Base-by-base conservation (phyloP, 2,113 vertebrate genomes). In the Burhinus oedicnemus region DNA sequence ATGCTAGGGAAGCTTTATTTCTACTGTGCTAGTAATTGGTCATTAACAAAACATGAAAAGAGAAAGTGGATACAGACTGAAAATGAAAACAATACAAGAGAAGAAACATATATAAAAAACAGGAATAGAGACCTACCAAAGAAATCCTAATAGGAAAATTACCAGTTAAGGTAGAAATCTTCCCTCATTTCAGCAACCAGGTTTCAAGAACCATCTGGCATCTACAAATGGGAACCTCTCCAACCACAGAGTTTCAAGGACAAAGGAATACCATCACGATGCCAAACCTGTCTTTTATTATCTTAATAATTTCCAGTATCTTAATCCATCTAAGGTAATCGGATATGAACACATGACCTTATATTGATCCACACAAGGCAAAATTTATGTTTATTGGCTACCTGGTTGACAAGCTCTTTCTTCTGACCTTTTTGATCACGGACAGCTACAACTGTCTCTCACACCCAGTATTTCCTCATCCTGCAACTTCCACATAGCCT, bases 311-410 rank as follows among this genome's bases (percentile, higher is more conserved):
- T 70, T 29, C 87, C 55, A 91, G 13, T 57, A 87, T 68, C 90
- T 87, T 95, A 93, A 94, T 52, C 55, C 78, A 78, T 66, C 83
- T 58, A 16, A 68, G 42, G 52, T 66, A 92, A 90, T 57, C 7
- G 0, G 45, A 27, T 91, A 62, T 25, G 45, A 91, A 77, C 81
- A 87, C 80, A 87, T 1, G 8, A 40, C 58, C 62, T 62, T 54
- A 12, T 86, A 95, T 93, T 77, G 93, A 96, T 90, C 86, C 55
- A 77, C 58, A 66, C 23, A n/a, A 79, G 42, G 49, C 34, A 93
- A 74, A 95, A 95, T 74, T 80, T 90, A 92, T 65, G 15, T 86
- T 89, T 92, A 74, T 70, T 60, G 20, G 29, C 76, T 42, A 86
- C 36, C 54, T 90, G 83, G 34, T 34, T 87, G 71, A 89, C 66